Conservation (phyloP, 2,888 invertebrate genomes). For the Apodemia zela region DNA sequence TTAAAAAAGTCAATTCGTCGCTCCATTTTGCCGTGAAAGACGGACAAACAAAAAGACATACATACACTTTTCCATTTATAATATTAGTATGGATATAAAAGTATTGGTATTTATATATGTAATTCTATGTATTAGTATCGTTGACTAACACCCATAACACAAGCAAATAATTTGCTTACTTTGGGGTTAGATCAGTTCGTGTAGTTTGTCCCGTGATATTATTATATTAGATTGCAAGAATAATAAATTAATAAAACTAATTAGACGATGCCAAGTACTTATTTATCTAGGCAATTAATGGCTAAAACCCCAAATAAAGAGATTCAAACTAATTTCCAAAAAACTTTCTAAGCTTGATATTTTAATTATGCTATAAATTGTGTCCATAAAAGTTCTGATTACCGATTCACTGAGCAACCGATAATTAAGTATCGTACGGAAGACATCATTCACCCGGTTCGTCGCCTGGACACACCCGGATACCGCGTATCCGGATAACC, state of each 20-base stretch:
- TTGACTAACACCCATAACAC: no score
- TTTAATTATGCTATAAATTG: slow-evolving; percentile 1
- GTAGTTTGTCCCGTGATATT: no score
- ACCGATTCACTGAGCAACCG: slow-evolving; percentile 23
- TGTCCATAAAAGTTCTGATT: slow-evolving; percentile 17
- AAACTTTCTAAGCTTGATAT: neutral
- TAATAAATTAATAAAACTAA: neutral
- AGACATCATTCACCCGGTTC: slow-evolving; percentile 26
- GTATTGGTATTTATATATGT: no score
- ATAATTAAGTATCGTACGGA: slow-evolving; percentile 25
- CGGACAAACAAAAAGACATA: no score
- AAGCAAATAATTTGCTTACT: no score
- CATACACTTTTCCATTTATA: no score
- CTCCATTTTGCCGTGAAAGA: no score
- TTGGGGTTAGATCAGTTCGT: no score
- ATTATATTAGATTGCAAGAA: no score
- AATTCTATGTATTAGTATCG: no score
- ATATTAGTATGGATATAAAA: no score
- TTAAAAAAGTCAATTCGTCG: no score
- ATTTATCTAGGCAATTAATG: neutral
- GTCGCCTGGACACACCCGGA: slow-evolving; percentile 25
- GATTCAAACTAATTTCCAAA: neutral
- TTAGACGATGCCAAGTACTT: neutral
- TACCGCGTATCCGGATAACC: slow-evolving; percentile 16
- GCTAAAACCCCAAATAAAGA: neutral